A percentile compares a stretch with the other conserved stretches of the same genome.
Evolutionary conservation across 1,140 invertebrate species (phyloP).

Genomic region (Pinna nobilis): DNA sequence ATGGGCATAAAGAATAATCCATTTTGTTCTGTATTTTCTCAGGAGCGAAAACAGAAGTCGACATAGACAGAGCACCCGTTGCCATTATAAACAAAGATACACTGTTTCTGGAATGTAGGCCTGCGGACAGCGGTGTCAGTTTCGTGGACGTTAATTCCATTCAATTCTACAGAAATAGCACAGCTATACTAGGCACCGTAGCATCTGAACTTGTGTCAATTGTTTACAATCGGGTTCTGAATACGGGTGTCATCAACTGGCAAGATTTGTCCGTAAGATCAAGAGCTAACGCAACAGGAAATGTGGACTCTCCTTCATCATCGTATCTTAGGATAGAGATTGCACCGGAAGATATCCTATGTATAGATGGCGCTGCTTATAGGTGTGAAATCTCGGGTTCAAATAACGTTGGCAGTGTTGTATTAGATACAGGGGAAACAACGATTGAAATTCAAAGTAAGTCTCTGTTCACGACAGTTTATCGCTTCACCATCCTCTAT

Average conservation of each 20-base stretch:
- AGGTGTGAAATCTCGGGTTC: not conserved
- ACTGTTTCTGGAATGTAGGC: no score
- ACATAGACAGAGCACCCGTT: no score
- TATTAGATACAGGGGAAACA: not conserved
- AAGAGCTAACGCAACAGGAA: conserved; percentile 1
- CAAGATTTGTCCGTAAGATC: not conserved
- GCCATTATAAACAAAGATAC: no score
- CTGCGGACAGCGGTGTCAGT: no score
- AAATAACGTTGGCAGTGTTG: not conserved
- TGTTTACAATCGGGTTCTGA: conserved; percentile 5
- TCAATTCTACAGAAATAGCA: not conserved
- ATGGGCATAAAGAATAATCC: no score
- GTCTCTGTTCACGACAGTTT: no score
- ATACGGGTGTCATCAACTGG: conserved; percentile 2
- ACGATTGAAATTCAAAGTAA: not conserved
- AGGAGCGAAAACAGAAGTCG: no score
- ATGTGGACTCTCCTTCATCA: conserved; percentile 1
- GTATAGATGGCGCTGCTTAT: conserved; percentile 3
- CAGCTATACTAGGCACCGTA: not conserved
- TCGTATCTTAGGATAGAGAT: not conserved
- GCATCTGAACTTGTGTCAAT: conserved; percentile 5
- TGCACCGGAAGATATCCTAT: not conserved
- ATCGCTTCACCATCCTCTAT: no score
- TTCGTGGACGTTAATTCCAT: conserved; percentile 15
- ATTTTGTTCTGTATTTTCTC: no score